Evolutionary conservation across 2,888 invertebrate species (phyloP).

Genomic region (Teinopalpus imperialis): DNA sequence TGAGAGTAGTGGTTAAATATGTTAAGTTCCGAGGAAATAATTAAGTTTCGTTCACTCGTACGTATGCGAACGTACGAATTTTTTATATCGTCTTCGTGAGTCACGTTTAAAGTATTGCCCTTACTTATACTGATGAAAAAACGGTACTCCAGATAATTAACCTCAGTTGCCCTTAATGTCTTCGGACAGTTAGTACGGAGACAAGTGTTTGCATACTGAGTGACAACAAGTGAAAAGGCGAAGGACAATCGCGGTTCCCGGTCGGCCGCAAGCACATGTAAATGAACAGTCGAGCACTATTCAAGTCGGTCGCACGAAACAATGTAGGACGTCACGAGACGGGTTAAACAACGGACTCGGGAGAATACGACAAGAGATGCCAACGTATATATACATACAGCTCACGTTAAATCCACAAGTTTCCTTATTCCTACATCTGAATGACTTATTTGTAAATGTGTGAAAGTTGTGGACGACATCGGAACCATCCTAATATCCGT

Average conservation of each 20-base stretch:
- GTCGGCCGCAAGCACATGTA: conserved; percentile 53
- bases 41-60: no score
- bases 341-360: conserved; percentile 43
- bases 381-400: neutral
- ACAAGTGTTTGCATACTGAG: conserved; percentile 60
- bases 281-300: conserved; percentile 55
- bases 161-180: conserved; percentile 38
- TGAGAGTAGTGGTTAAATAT: no score
- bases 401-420: conserved; percentile 22
- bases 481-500: conserved; percentile 11
- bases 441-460: conserved; percentile 19
- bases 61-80: no score
- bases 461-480: conserved; percentile 10
- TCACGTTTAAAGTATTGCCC: no score
- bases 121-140: conserved; percentile 23
- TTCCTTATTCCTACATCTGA: conserved; percentile 19
- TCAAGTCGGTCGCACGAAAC: conserved; percentile 33
- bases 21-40: no score
- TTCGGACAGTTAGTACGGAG: conserved; percentile 48
- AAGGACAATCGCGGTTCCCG: conserved; percentile 53
- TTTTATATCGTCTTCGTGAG: no score
- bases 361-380: conserved; percentile 27
- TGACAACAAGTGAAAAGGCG: conserved; percentile 63
- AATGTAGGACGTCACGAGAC: conserved; percentile 33
- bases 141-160: conserved; percentile 38